Evolutionary conservation across 53 echinoderm and acorn worm species (phyloP), one percentile per base, ranked within the genome.

Genomic region (Holothuria leucospilota): DNA sequence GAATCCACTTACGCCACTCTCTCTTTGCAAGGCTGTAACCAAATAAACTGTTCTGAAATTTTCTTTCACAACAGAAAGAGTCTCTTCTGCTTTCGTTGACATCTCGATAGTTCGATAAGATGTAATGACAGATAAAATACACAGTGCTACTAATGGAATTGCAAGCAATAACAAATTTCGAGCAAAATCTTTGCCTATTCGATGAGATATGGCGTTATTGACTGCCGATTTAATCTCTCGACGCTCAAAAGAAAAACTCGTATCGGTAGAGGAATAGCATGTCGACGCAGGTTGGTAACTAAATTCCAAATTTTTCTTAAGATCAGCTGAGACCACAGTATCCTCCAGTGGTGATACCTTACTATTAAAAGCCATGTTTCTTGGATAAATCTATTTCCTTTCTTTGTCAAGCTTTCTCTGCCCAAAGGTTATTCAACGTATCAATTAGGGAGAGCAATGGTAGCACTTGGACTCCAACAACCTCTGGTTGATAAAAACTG

Each of bases 1-100:
- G 7, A 78, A 87, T 14, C 72, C 87, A 6, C 82, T 87, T 56
- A 91, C 13, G 0, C 87, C 87, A 16, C 91, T 81, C 82, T 91
- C 91, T 38, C 59, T 82, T 51, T 91, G 91, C 39, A 91, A 42
- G 20, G 86, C 42, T 2, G 20, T 62, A 20, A 75, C 40, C 20
- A 87, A 28, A 0, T 82, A 51, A 4, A 23, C 87, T 52, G 56
- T 53, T 20, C 26, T 29, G 0, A 68, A 64, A 73, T 87, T 82
- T 12, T 60, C 58, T 1, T 34, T 7, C 16, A 87, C 73, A n/a
- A 61, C 65, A 5, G 21, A 21, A 12, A 62, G 49, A 11, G 87
- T 72, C 2, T 20, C 51, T 20, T 65, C 42, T 28, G 87, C 78
- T 29, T 16, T 25, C 28, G 27, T 41, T 29, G 28, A 56, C 11